A percentile compares a stretch with the other conserved stretches of the same genome.
Evolutionary conservation across 1,140 invertebrate genomes (phyloP).

Genomic region (Nebria ingens): DNA sequence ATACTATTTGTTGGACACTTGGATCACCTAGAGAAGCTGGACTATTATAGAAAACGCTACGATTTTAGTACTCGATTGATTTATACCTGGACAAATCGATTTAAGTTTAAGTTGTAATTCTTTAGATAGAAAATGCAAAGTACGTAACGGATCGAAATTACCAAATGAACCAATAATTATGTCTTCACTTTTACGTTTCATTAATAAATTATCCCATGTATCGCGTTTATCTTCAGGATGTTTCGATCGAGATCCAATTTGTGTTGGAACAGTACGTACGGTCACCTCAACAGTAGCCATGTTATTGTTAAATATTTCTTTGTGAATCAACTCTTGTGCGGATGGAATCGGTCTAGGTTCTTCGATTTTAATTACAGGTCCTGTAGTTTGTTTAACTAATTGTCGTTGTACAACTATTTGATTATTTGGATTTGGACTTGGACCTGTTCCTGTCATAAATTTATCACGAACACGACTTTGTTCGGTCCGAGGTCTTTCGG

Average conservation of each 20-base stretch:
- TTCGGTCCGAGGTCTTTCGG: background rate
- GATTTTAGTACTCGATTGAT: background rate
- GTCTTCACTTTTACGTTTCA: constrained; percentile 20
- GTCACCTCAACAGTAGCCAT: background rate
- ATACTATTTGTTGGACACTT: constrained; percentile 25
- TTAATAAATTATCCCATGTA: constrained; percentile 27
- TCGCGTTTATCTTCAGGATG: constrained; percentile 17
- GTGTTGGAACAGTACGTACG: background rate
- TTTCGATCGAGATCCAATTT: background rate
- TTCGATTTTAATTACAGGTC: background rate
- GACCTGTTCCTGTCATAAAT: background rate
- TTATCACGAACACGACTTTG: background rate
- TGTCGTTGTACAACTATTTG: background rate
- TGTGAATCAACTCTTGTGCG: background rate
- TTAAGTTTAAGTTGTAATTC: constrained; percentile 26
- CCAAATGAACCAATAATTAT: constrained; percentile 23
- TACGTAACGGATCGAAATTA: constrained; percentile 29
- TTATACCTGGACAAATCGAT: constrained; percentile 20
- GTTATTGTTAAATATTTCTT: constrained; percentile 3
- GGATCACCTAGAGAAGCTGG: constrained; percentile 25
- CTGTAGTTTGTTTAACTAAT: background rate
- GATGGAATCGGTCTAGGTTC: background rate
- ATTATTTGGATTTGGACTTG: background rate
- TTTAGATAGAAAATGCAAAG: constrained; percentile 29
- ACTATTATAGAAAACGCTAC: no score